Evolutionary conservation across 2,888 invertebrate genomes (phyloP), one percentile per base, ranked within the genome.

Genomic region (Trachelus iudaicus): DNA sequence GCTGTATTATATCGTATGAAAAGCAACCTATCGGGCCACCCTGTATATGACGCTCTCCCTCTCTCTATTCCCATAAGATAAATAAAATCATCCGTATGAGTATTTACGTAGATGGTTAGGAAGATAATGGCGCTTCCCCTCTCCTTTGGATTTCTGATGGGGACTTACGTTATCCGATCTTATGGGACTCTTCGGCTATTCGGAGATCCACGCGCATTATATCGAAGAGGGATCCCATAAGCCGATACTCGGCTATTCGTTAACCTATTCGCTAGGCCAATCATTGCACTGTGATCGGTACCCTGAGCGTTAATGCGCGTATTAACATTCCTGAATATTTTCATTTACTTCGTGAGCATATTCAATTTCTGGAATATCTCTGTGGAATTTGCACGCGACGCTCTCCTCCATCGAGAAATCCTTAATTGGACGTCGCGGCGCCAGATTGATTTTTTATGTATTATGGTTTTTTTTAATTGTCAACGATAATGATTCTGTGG

Each of bases 1-100:
- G 33, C 33, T 71, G 33, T 31, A 71, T 13, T 33, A 33, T 71
- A 71, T 71, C 31, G 33, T 31, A 71, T 71, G 71, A 71, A 34
- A 71, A 71, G 33, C 31, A 34, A 34, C 71, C 71, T 71, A 71
- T 71, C 71, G 71, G 71, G 33, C 71, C 71, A 71, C 71, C 71
- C 71, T 34, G 71, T 34, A 34, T 34, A 34, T 6, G 31, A 23
- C 9, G 12, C 34, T 71, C 71, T 71, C 31, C 13, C 71, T 33
- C 71, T 74, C 34, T 74, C 37, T 30, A 74, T 35, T 34, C 23
- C 37, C 77, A 76, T 56, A 82, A 84, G 80, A 84, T 87, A 87
- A 87, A 87, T 85, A 87, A 87, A 87, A 87, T 87, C 85, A 85
- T 85, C 82, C 78, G 83, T 86, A 85, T 80, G 83, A 85, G 86